Conservation (phyloP, 1,140 invertebrate genomes). For the Ectropis grisescens region DNA sequence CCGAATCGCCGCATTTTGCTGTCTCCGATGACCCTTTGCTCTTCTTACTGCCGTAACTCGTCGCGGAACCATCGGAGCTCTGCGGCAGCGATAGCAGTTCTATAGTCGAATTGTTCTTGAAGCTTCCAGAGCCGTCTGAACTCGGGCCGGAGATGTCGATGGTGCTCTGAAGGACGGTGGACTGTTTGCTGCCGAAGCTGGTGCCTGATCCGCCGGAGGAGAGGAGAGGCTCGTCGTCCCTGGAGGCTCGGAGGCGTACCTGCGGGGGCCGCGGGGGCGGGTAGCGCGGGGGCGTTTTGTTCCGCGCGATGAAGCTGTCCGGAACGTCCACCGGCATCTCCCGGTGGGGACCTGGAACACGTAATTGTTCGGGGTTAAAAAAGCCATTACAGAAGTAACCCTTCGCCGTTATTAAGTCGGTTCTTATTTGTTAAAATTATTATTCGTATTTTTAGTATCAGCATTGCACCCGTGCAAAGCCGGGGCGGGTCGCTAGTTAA, state of each 20-base stretch:
- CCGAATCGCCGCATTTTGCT: slow-evolving; percentile 55
- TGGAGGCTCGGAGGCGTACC: slow-evolving; percentile 61
- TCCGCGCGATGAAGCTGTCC: slow-evolving; percentile 91
- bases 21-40: slow-evolving; percentile 68
- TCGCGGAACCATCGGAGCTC: slow-evolving; percentile 62
- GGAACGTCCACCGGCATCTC: slow-evolving; percentile 99
- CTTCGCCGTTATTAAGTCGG: not conserved
- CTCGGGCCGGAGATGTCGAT: slow-evolving; percentile 43
- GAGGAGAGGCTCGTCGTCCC: slow-evolving; percentile 51
- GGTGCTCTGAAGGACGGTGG: slow-evolving; percentile 42
- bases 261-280: slow-evolving; percentile 79
- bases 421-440: too few species aligned
- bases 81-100: slow-evolving; percentile 52
- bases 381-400: not conserved
- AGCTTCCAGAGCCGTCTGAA: slow-evolving; percentile 49
- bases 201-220: slow-evolving; percentile 56
- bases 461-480: too few species aligned
- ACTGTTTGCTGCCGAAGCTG: slow-evolving; percentile 58
- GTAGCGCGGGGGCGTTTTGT: slow-evolving; percentile 93
- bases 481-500: too few species aligned
- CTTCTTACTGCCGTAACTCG: slow-evolving; percentile 69
- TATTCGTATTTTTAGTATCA: too few species aligned
- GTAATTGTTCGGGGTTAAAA: not conserved
- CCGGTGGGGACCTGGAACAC: slow-evolving; percentile 80
- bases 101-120: slow-evolving; percentile 62